Percentiles rank a stretch among this genome's conserved stretches.
Conservation (phyloP, 1,140 invertebrate species). For the Luehdorfia chinensis region DNA sequence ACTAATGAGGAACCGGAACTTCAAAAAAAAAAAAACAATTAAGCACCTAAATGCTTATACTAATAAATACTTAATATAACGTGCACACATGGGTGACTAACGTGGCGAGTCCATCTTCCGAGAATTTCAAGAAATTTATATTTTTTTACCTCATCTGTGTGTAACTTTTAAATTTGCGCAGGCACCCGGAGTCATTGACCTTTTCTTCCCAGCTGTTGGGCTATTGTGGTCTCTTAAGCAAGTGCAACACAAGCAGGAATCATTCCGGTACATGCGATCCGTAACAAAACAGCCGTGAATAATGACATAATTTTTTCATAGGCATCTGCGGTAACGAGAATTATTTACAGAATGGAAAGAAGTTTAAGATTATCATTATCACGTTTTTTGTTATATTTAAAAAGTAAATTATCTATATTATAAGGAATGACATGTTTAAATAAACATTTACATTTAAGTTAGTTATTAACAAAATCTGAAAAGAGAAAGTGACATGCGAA, state of each 20-base stretch:
- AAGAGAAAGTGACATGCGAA: no score
- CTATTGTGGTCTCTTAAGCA: constrained; percentile 52
- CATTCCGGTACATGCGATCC: constrained; percentile 59
- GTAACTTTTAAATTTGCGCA: constrained; percentile 71
- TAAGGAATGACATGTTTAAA: no score
- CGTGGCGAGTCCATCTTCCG: constrained; percentile 24
- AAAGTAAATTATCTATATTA: no score
- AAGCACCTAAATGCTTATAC: no score
- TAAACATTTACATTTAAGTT: no score
- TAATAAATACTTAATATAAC: no score
- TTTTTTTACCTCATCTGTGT: constrained; percentile 61
- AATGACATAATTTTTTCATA: constrained; percentile 63
- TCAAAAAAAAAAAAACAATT: no score
- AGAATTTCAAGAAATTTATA: constrained; percentile 49
- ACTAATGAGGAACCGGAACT: no score
- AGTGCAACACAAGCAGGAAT: constrained; percentile 58
- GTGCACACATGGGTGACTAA: no score
- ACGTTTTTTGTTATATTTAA: no score
- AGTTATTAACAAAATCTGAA: no score
- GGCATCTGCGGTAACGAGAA: constrained; percentile 42
- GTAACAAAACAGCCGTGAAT: constrained; percentile 69
- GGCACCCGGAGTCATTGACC: constrained; percentile 57
- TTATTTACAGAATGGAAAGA: constrained; percentile 20
- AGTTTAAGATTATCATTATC: no score
- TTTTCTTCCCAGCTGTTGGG: constrained; percentile 65